These are phyloP conservation scores for Notodonta dromedarius DNA, from an alignment of 2,888 invertebrate species.

Conservation along the genomic window DNA sequence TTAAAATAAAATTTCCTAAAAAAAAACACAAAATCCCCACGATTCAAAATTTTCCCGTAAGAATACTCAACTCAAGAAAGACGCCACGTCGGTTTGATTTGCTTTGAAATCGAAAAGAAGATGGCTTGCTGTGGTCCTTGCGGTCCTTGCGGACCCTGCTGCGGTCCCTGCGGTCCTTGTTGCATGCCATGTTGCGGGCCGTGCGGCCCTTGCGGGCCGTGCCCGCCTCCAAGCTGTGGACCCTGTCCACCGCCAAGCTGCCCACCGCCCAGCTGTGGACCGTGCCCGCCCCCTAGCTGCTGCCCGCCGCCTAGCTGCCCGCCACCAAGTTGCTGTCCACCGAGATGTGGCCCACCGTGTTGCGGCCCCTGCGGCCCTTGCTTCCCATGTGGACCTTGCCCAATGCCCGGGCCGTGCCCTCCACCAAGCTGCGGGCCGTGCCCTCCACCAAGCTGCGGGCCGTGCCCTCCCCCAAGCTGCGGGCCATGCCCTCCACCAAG, in stretches of 20 bases:
- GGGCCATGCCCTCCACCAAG: slow-evolving; percentile 35
- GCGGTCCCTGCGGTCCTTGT: slow-evolving; percentile 16
- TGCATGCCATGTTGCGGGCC: slow-evolving; percentile 12
- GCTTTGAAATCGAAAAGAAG: slow-evolving; percentile 14
- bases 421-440: slow-evolving; percentile 11
- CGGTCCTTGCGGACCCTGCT: slow-evolving; percentile 7
- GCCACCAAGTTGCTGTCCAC: slow-evolving; percentile 11
- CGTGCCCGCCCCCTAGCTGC: slow-evolving; percentile 11
- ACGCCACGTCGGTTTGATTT: slow-evolving; percentile 26
- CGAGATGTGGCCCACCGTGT: slow-evolving; percentile 9
- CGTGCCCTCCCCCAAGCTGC: slow-evolving; percentile 17
- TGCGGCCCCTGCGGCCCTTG: slow-evolving; percentile 18
- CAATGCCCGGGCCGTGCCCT: slow-evolving; percentile 11
- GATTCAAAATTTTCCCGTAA: slow-evolving; percentile 39
- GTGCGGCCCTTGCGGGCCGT: slow-evolving; percentile 13
- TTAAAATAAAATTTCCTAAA: slow-evolving; percentile 22
- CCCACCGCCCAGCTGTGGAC: slow-evolving; percentile 34
- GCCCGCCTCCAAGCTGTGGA: slow-evolving; percentile 19
- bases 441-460: slow-evolving; percentile 4
- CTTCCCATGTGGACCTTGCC: neutral
- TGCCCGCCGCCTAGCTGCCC: slow-evolving; percentile 33
- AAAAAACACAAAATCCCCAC: neutral
- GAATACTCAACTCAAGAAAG: slow-evolving; percentile 15
- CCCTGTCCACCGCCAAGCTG: slow-evolving; percentile 32
- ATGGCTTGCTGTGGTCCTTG: slow-evolving; percentile 42